These are phyloP conservation scores for Dendrocincla tyrannina DNA, from an alignment of 2,797 vertebrate species.

Conservation along the genomic window DNA sequence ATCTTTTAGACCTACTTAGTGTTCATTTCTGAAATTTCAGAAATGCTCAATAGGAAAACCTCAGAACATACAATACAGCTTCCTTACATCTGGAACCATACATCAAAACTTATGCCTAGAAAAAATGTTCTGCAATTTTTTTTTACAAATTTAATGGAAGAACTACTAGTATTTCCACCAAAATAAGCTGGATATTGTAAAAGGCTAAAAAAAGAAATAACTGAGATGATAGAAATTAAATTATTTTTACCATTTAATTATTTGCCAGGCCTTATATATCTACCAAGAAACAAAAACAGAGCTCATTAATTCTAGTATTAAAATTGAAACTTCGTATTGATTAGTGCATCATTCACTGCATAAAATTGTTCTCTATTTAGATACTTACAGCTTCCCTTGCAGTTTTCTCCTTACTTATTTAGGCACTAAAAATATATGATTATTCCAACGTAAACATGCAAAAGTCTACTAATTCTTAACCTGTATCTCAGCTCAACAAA, in stretches of 20 bases:
- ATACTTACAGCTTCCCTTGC: background rate
- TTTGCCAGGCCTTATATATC: background rate
- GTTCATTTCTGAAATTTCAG: slow-evolving; percentile 73
- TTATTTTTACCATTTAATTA: background rate
- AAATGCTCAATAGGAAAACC: slow-evolving; percentile 68
- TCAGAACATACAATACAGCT: slow-evolving; percentile 50
- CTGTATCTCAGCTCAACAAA: background rate
- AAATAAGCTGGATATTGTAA: background rate
- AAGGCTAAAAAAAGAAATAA: slow-evolving; percentile 9
- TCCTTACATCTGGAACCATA: slow-evolving; percentile 70
- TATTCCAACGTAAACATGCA: background rate
- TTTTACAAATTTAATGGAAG: slow-evolving; percentile 11
- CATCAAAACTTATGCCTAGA: slow-evolving; percentile 47
- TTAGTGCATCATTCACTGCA: background rate
- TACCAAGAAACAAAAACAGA: background rate
- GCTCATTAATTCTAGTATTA: background rate
- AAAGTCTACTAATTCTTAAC: background rate
- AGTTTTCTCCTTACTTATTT: background rate
- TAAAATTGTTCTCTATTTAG: background rate
- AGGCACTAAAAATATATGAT: background rate
- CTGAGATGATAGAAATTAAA: background rate
- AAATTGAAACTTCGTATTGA: background rate
- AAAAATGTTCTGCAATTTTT: background rate
- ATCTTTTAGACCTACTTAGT: slow-evolving; percentile 68
- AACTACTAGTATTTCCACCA: background rate